Base-by-base conservation (phyloP, 2,797 vertebrate genomes). In the Heterohyrax brucei region DNA sequence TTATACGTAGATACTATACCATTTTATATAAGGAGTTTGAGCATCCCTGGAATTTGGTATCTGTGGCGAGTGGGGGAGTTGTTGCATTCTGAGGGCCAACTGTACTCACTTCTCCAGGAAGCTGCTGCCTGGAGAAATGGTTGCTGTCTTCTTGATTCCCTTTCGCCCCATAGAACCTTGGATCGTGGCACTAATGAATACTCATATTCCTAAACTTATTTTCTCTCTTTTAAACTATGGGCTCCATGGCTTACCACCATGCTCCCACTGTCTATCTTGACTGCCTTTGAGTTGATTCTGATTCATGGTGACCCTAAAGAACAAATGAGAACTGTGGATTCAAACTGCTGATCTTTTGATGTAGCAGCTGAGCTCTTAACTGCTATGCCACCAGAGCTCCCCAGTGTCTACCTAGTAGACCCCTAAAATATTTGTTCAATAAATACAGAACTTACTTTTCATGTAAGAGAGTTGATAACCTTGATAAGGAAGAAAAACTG, bases 401-500 rank as follows among this genome's bases (percentile, higher is more conserved):
- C 22, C 7, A 64, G 24, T n/a, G 81, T 62, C 50, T 22, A 79
- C 53, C 39, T 22, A 73, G 48, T 30, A 86, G 76, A 76, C 28
- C 92, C 64, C 59, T 53, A 56, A 89, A 76, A 81, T 66, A 76
- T 50, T 66, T 53, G 8, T 22, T 90, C 78, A 82, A 86, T 44
- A 73, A 59, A 79, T 21, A 91, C 2, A 92, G 88, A 87, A 50
- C 18, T 80, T 93, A 13, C 28, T 89, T 77, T 94, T 95, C 61
- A 96, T 77, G 33, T 16, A 93, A 90, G 78, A 93, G 12, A 92
- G 88, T 8, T 61, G 28, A 39, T 94, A 68, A 28, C 12, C 39
- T 59, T 66, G 19, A 96, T 91, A 80, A 94, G 59, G 7, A 78
- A 84, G 30, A 87, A 85, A 93, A 81, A 91, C 39, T 30, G 76